Conservation (phyloP, 2,888 invertebrate genomes). For the Rambutsinella grinnellia region DNA sequence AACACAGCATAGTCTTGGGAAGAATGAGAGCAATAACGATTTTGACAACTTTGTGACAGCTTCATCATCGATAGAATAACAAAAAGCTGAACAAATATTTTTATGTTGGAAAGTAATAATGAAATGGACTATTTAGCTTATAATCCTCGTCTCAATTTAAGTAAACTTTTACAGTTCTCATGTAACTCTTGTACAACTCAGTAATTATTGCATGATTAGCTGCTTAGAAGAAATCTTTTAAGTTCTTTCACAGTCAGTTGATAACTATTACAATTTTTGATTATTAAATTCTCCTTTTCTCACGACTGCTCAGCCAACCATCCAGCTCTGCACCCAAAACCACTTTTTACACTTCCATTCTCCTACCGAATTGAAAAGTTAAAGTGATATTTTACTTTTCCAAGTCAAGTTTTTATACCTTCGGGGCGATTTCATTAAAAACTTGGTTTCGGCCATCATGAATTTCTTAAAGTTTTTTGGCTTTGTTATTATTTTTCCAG, state of each 20-base stretch:
- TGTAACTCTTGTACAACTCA: no score
- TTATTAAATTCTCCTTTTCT: no score
- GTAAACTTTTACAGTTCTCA: no score
- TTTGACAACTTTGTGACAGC: conserved; percentile 56
- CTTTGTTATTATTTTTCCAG: background rate
- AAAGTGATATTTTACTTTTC: no score
- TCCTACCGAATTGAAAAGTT: background rate
- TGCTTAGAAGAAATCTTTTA: no score
- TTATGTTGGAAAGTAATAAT: background rate
- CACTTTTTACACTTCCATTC: conserved; percentile 23
- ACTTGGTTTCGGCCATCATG: conserved; percentile 25
- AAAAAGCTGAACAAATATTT: no score
- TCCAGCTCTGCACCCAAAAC: conserved; percentile 14
- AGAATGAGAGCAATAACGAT: conserved; percentile 31
- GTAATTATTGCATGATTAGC: no score
- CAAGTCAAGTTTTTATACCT: conserved; percentile 34
- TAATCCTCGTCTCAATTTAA: background rate
- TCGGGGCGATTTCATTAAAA: background rate
- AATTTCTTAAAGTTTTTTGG: background rate
- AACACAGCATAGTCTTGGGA: background rate
- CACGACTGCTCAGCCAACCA: conserved; percentile 18
- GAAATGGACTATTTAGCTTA: background rate
- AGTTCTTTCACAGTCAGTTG: no score
- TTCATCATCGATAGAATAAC: conserved; percentile 9
- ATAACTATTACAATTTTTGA: no score